Conservation (phyloP, 1,140 invertebrate genomes). For the Danaus melanippus region DNA sequence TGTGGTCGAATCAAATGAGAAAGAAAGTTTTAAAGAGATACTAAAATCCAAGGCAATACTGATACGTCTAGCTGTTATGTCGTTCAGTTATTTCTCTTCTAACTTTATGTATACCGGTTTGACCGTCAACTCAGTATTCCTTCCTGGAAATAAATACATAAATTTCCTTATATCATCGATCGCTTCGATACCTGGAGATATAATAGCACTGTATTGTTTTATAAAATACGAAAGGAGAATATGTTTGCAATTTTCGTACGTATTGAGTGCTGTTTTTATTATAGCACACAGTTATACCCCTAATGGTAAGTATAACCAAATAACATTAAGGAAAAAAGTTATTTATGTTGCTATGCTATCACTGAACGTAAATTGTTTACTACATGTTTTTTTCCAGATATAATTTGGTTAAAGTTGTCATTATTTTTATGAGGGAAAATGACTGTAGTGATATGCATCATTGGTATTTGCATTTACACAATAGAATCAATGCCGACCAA, state of each 20-base stretch:
- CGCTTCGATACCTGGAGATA: conserved; percentile 80
- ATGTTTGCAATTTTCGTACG: conserved; percentile 72
- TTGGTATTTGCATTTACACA: conserved; percentile 50
- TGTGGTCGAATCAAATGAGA: conserved; percentile 41
- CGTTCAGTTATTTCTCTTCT: conserved; percentile 78
- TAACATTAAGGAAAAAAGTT: neutral
- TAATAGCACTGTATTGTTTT: conserved; percentile 74
- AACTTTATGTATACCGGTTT: conserved; percentile 85
- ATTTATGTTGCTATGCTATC: too few species aligned
- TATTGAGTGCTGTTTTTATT: conserved; percentile 68
- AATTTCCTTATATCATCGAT: conserved; percentile 78
- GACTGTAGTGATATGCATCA: conserved; percentile 45
- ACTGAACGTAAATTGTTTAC: neutral
- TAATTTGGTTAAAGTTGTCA: conserved; percentile 41
- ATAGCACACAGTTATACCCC: conserved; percentile 38
- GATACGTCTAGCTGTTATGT: conserved; percentile 45
- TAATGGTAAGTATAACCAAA: conserved; percentile 38
- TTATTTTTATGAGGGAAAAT: conserved; percentile 49
- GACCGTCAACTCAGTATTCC: conserved; percentile 80
- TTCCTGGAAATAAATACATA: conserved; percentile 79
- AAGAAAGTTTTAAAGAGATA: conserved; percentile 45
- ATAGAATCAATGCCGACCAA: conserved; percentile 56
- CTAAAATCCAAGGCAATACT: conserved; percentile 51
- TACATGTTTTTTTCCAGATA: conserved; percentile 31
- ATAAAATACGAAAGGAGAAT: conserved; percentile 76